Evolutionary conservation across 2,888 invertebrate genomes (phyloP).

Genomic region (Lasius fuliginosus): DNA sequence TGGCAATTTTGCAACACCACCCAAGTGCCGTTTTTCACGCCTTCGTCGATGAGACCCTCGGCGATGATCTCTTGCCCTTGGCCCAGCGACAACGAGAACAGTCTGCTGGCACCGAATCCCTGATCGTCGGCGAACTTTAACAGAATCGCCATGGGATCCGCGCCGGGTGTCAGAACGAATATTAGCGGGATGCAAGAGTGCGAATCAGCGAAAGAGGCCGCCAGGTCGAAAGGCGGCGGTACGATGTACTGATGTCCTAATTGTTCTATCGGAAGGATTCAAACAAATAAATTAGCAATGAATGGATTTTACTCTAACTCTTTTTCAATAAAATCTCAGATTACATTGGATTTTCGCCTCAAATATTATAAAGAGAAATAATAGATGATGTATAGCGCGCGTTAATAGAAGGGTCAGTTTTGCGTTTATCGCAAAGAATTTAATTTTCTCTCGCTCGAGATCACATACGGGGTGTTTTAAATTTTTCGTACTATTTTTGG

Average conservation of each 20-base stretch:
- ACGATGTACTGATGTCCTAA: conserved; percentile 94
- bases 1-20: conserved; percentile 98
- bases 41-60: conserved; percentile 94
- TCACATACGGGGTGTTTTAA: too few relatives aligned
- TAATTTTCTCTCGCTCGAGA: neutral
- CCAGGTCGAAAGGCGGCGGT: conserved; percentile 96
- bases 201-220: conserved; percentile 94
- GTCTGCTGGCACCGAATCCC: conserved; percentile 92
- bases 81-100: conserved; percentile 94
- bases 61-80: conserved; percentile 98
- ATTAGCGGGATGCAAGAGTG: conserved; percentile 95
- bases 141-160: conserved; percentile 96
- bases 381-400: neutral
- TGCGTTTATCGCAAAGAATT: neutral
- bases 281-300: neutral
- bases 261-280: conserved; percentile 86
- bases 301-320: neutral
- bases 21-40: conserved; percentile 95
- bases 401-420: neutral
- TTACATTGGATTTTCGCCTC: neutral
- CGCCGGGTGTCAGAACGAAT: conserved; percentile 96
- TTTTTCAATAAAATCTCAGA: neutral
- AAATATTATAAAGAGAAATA: neutral
- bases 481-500: too few relatives aligned
- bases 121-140: conserved; percentile 98